Percentiles rank a stretch among this genome's conserved stretches.
phyloP scores from a whole-genome alignment of 2,797 vertebrate genomes.

The Catharus ustulatus region DNA sequence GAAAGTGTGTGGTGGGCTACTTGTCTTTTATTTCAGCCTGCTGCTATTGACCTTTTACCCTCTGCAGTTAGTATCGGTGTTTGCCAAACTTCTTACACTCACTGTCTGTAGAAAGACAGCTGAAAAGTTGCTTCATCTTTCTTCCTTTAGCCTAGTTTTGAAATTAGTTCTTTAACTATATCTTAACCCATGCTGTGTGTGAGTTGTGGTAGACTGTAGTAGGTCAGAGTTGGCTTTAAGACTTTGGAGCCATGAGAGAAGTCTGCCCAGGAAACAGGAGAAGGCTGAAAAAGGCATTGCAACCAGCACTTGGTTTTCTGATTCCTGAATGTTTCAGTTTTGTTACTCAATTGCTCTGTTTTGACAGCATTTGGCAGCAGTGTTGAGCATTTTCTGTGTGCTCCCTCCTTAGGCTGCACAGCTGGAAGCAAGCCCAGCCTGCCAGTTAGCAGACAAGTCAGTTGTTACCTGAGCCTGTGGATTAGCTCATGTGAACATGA shows the following conservation, averaged over 20 bases:
- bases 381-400: background rate
- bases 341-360: background rate
- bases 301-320: background rate
- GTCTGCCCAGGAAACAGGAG: background rate
- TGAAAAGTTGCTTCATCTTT: constrained; percentile 39
- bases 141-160: constrained; percentile 54
- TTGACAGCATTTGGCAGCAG: background rate
- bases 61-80: background rate
- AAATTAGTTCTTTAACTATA: background rate
- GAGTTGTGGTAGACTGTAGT: background rate
- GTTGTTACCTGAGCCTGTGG: background rate
- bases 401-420: background rate
- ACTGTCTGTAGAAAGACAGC: background rate
- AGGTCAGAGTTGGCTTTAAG: constrained; percentile 8
- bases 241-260: background rate
- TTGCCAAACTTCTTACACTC: background rate
- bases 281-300: background rate
- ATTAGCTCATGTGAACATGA: background rate
- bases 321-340: background rate
- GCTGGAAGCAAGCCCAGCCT: background rate
- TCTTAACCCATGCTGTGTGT: background rate
- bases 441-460: background rate
- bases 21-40: background rate
- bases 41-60: background rate
- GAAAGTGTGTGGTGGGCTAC: background rate